Percentiles rank a stretch among this genome's conserved stretches.
phyloP scores from a whole-genome alignment of 2,888 invertebrate species.

The Stegana nigrithorax region DNA sequence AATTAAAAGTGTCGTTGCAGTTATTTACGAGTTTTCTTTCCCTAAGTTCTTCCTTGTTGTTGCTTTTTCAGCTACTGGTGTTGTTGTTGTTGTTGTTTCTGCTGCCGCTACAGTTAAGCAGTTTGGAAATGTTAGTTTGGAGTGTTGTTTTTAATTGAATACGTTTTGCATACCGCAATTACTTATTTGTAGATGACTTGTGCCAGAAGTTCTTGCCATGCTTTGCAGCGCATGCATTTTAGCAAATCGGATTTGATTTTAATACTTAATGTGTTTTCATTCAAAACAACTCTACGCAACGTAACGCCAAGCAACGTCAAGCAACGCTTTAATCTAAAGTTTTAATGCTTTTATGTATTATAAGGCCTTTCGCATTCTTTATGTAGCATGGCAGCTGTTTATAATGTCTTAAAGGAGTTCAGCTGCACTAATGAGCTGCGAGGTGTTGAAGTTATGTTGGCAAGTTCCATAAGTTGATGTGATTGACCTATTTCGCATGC shows the following conservation, averaged over 20 bases:
- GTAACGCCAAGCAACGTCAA: background rate
- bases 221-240: background rate
- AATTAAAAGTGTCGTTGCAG: conserved; percentile 60
- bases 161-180: conserved; percentile 5
- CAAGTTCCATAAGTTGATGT: too few species aligned
- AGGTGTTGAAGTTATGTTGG: too few species aligned
- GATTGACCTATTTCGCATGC: too few species aligned
- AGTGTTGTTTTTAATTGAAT: background rate
- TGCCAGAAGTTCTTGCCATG: background rate
- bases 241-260: background rate
- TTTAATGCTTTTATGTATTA: too few species aligned
- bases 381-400: too few species aligned
- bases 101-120: background rate
- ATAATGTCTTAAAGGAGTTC: too few species aligned
- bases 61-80: background rate
- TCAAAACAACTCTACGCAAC: background rate
- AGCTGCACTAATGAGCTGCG: too few species aligned
- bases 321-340: too few species aligned
- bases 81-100: too few species aligned
- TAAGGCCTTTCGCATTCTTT: too few species aligned
- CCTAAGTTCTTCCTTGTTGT: conserved; percentile 45
- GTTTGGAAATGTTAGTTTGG: background rate
- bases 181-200: too few species aligned
- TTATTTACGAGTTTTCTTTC: conserved; percentile 52
- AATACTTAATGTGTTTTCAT: background rate